Percentiles rank a stretch among this genome's conserved stretches.
phyloP scores from a whole-genome alignment of 2,797 vertebrate species.

The Clarias laeviceps region DNA sequence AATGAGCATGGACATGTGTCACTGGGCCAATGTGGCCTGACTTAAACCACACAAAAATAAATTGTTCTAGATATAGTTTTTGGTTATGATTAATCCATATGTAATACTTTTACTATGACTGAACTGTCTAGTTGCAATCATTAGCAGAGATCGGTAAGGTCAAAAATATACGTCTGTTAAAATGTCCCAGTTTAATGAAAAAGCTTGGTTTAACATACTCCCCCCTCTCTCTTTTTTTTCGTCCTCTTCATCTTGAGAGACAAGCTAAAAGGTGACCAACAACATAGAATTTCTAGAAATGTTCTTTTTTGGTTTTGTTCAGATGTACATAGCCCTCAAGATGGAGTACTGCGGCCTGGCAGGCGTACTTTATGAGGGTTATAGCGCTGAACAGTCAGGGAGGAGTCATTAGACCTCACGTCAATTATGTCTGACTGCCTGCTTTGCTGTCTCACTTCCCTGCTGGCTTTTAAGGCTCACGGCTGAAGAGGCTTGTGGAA shows the following conservation, averaged over 20 bases:
- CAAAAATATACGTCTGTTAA: not conserved
- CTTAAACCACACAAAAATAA: slow-evolving; percentile 1
- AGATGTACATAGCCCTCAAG: slow-evolving; percentile 22
- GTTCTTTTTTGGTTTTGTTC: not conserved
- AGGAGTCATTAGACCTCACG: slow-evolving; percentile 38
- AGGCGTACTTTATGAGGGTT: slow-evolving; percentile 38
- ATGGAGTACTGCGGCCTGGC: not conserved
- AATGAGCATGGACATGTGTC: not conserved
- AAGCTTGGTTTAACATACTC: not conserved
- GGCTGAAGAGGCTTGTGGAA: slow-evolving; percentile 70
- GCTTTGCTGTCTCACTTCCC: slow-evolving; percentile 28
- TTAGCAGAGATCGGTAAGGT: not conserved
- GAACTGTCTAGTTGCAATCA: not conserved
- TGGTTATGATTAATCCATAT: not conserved
- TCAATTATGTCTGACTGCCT: slow-evolving; percentile 16
- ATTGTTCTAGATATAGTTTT: not conserved
- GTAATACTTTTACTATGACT: not conserved
- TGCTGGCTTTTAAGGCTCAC: slow-evolving; percentile 53
- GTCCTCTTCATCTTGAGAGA: slow-evolving; percentile 2
- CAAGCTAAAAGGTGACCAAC: not conserved
- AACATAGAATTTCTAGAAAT: not conserved
- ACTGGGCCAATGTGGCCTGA: not conserved
- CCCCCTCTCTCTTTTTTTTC: not conserved
- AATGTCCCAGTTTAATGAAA: not conserved
- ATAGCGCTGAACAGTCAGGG: slow-evolving; percentile 18